These are phyloP conservation scores for Emydocephalus ijimae DNA, from an alignment of 2,113 vertebrate genomes.

Conservation along the genomic window DNA sequence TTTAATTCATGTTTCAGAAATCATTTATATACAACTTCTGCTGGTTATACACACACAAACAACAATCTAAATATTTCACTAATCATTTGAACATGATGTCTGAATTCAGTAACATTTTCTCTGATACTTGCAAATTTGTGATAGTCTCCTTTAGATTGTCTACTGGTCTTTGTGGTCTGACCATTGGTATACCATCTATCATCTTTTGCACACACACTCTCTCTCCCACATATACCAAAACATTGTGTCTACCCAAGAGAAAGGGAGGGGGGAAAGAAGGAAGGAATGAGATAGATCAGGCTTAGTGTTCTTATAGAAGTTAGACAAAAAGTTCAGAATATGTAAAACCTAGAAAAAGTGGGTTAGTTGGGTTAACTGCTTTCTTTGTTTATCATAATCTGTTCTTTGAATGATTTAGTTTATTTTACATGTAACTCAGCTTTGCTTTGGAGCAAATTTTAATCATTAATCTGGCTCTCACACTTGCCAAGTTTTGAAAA, in stretches of 20 bases:
- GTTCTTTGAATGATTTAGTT: neutral
- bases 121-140: neutral
- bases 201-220: accelerated
- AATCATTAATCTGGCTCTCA: neutral
- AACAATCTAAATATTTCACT: neutral
- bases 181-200: neutral
- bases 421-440: neutral
- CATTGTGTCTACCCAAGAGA: neutral
- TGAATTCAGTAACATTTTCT: neutral
- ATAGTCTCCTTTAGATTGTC: neutral
- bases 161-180: neutral
- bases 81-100: neutral
- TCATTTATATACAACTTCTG: neutral
- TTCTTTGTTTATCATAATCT: neutral
- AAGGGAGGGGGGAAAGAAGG: neutral
- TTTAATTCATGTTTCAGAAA: neutral
- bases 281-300: neutral
- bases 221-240: neutral
- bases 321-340: neutral
- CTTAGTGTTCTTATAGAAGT: neutral
- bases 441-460: neutral
- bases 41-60: neutral
- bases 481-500: neutral
- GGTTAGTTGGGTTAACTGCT: neutral
- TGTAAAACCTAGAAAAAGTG: neutral